Evolutionary conservation across 2,888 invertebrate species (phyloP), one percentile per base, ranked within the genome.

Genomic region (Caenorhabditis doughertyi): DNA sequence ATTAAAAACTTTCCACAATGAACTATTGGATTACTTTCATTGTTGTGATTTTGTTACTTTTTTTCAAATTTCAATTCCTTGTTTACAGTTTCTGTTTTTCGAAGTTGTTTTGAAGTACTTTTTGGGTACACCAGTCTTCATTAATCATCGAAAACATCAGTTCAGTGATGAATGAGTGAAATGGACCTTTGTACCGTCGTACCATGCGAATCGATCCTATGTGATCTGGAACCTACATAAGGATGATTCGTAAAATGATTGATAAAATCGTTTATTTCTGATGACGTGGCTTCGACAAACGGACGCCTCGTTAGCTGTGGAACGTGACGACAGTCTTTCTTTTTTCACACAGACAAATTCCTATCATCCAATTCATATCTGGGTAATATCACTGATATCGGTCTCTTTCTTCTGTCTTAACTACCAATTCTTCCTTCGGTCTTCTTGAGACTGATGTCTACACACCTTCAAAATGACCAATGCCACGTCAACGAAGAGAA

Each of bases 211-310:
- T 11, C 11, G 44, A 44, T 42, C 29, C 35, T 35, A n/a, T n/a
- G n/a, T n/a, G n/a, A 23, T 64, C 29, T 64, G 27, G 18, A 64
- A 32, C 21, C 25, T 27, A n/a, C 39, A 11, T 21, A 3, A n/a
- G 29, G 29, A 32, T 25, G 27, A 21, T 27, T 68, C 55, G 18
- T 32, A 39, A 68, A 42, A 32, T 55, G 64, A 73, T 73, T 73
- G 64, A 73, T 64, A 42, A 64, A 25, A 39, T 29, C 23, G 29
- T 21, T 39, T 29, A 64, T 64, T 5, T n/a, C 44, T 44, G 44
- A 64, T 60, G 73, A 73, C 73, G 72, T 73, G 73, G 55, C 16
- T 27, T 47, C 27, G 72, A 49, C 73, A 55, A 55, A 62, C 16
- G 39, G 73, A 73, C 73, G 73, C 64, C 73, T 29, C 25, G 18